A percentile compares a stretch with the other conserved stretches of the same genome.
phyloP scores from a whole-genome alignment of 2,113 vertebrate genomes.

The Scatophagus argus region DNA sequence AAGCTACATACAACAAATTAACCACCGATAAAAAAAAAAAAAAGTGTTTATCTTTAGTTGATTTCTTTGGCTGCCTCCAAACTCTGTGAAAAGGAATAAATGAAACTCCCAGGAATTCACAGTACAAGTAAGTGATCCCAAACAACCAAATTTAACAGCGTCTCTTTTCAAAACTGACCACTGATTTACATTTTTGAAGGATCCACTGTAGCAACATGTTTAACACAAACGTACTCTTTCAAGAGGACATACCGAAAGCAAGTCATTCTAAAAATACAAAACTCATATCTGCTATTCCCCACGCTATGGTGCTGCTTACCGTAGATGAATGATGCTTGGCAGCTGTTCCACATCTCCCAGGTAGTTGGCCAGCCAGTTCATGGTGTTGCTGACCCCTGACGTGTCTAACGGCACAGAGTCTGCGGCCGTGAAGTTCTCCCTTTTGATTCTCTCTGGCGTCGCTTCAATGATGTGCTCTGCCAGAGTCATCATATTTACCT shows the following conservation, averaged over 20 bases:
- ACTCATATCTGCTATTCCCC: background rate
- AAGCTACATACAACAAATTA: no score
- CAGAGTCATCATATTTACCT: slow-evolving; percentile 99
- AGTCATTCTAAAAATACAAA: no score
- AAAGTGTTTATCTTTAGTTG: no score
- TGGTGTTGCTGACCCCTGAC: slow-evolving; percentile 91
- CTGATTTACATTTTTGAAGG: background rate
- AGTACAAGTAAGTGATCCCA: no score
- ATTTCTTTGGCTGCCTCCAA: no score
- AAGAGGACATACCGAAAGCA: no score
- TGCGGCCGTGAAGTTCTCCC: slow-evolving; percentile 91
- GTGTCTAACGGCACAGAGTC: slow-evolving; percentile 88
- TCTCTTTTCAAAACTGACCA: background rate
- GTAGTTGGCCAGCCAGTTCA: slow-evolving; percentile 99
- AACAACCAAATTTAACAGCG: background rate
- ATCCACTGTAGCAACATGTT: background rate
- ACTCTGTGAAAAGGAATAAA: no score
- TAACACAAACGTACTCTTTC: background rate
- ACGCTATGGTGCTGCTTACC: slow-evolving; percentile 78
- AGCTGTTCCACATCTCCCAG: slow-evolving; percentile 95
- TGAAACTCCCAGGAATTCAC: no score
- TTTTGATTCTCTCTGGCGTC: slow-evolving; percentile 96
- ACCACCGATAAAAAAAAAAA: no score
- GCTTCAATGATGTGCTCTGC: slow-evolving; percentile 99
- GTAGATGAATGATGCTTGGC: slow-evolving; percentile 92